These are phyloP conservation scores for Stegodyphus dumicola DNA, from an alignment of 1,140 invertebrate genomes.

Conservation along the genomic window DNA sequence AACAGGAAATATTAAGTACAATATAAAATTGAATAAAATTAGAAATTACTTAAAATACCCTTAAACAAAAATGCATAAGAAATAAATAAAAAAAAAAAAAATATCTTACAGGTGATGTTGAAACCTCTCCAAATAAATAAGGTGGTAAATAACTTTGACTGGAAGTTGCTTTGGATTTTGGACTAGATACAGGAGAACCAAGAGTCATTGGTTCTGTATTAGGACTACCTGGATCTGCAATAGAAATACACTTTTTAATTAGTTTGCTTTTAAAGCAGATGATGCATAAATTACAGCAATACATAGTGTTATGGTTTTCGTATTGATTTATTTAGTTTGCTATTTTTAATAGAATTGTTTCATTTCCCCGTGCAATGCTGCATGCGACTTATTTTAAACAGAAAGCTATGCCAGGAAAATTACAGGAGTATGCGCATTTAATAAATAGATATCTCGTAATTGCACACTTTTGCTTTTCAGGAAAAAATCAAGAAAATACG, in stretches of 20 bases:
- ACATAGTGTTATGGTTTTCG: background rate
- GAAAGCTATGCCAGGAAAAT: too few relatives aligned
- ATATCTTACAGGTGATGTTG: slow-evolving; percentile 46
- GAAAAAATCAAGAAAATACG: too few relatives aligned
- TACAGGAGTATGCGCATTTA: too few relatives aligned
- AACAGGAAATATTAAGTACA: background rate
- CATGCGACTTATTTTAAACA: too few relatives aligned
- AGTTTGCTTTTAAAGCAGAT: background rate
- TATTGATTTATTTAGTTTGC: too few relatives aligned
- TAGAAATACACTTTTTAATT: background rate
- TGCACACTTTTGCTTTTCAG: too few relatives aligned
- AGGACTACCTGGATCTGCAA: slow-evolving; percentile 29
- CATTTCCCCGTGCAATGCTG: too few relatives aligned
- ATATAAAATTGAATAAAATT: background rate
- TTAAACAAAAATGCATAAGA: background rate
- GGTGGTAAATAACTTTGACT: slow-evolving; percentile 49
- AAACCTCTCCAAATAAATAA: slow-evolving; percentile 42
- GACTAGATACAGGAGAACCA: slow-evolving; percentile 53
- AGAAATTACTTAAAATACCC: background rate
- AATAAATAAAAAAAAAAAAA: background rate
- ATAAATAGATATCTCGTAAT: too few relatives aligned
- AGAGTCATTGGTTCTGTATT: slow-evolving; percentile 45
- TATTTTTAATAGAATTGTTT: too few relatives aligned
- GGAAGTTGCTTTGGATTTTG: slow-evolving; percentile 12
- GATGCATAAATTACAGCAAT: background rate